Evolutionary conservation across 2,888 invertebrate genomes (phyloP).

Genomic region (Mallateleia sp.): DNA sequence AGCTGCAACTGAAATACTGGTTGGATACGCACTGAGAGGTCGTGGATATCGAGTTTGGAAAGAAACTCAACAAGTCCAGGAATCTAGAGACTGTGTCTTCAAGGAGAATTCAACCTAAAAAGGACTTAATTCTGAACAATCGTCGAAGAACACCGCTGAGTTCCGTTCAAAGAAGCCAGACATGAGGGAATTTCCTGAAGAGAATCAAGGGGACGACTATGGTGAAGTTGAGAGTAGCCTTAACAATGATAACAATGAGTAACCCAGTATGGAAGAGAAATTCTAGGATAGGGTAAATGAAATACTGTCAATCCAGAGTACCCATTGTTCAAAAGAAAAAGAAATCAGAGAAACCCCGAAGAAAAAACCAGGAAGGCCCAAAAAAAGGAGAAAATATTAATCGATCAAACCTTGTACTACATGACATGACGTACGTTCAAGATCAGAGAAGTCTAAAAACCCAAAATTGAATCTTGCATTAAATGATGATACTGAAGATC

Average conservation of each 20-base stretch:
- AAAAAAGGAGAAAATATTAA: background rate
- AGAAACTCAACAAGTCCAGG: conserved; percentile 34
- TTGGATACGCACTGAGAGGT: conserved; percentile 66
- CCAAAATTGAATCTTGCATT: background rate
- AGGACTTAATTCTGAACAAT: too few relatives aligned
- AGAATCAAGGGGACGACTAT: background rate
- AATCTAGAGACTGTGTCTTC: conserved; percentile 31
- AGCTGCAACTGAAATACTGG: conserved; percentile 51
- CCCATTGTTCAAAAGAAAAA: background rate
- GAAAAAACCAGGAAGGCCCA: conserved; percentile 25
- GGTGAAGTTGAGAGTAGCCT: background rate
- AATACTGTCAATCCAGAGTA: conserved; percentile 1
- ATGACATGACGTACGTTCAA: conserved; percentile 43
- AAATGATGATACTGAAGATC: background rate
- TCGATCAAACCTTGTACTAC: background rate
- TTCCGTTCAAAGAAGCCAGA: background rate
- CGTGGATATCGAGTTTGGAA: conserved; percentile 67
- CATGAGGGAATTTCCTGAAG: background rate
- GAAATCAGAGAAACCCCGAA: background rate
- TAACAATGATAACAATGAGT: background rate
- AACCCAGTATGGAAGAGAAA: background rate
- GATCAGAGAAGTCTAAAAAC: too few relatives aligned
- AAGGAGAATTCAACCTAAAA: conserved; percentile 12
- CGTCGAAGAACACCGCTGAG: background rate
- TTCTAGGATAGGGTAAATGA: conserved; percentile 19